Evolutionary conservation across 2,797 vertebrate genomes (phyloP), one percentile per base, ranked within the genome.

Genomic region (Chlorospingus semifuscus): DNA sequence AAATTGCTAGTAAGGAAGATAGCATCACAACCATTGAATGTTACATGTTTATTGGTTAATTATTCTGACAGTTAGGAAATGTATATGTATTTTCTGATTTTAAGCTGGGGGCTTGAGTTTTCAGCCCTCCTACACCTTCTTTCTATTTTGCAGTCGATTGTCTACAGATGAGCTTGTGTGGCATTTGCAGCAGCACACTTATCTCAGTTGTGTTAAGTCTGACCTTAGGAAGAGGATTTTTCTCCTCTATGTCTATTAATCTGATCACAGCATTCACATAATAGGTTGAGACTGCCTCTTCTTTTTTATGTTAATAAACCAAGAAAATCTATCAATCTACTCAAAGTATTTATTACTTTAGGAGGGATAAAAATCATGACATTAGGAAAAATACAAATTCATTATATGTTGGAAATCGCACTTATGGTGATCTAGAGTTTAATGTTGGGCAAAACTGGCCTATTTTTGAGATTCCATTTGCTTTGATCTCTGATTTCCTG

Each of bases 401-500:
- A 23, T 55, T 79, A 5, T 56, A 17, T 37, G 12, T 71, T 88
- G 24, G 47, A 88, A 84, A 56, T 60, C 16, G 5, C 11, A 69
- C 11, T 65, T 87, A 19, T 0, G 18, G 24, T 76, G 55, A 92
- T 74, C 49, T 68, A 53, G n/a, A 85, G 36, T 82, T 91, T 83
- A 88, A 63, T 59, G 47, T 3, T 61, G 21, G 57, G 44, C 2
- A 90, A 93, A 93, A 66, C 1, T 76, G n/a, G 55, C 70, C 70
- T 87, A 36, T 85, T 95, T 94, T 61, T 91, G 69, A 87, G 57
- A 82, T 89, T 29, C 41, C 4, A 30, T 89, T 95, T 89, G 37
- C 83, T 93, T 95, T 95, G 90, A 95, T 90, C 70, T 89, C 49
- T 59, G 72, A 89, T 84, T 95, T 94, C 77, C 50, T 83, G 42